Percentiles rank a stretch among this genome's conserved stretches.
These are phyloP conservation scores for Subacronicta megacephala DNA, from an alignment of 2,888 invertebrate genomes.

Conservation along the genomic window DNA sequence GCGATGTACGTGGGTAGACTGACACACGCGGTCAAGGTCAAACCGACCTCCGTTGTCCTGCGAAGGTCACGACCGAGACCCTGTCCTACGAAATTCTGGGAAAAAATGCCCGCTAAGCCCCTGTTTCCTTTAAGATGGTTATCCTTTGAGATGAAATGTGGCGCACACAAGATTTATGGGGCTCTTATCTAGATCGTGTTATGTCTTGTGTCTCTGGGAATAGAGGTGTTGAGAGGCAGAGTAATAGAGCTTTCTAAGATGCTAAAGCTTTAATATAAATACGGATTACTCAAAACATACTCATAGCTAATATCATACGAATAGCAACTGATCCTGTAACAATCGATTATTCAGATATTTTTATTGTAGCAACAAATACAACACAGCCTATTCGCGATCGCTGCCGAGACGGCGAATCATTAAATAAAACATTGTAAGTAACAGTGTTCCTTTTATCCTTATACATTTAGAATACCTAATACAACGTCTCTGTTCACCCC, in stretches of 20 bases:
- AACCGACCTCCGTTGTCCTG: constrained; percentile 52
- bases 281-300: too few relatives aligned
- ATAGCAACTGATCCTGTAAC: too few relatives aligned
- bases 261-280: neutral
- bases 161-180: constrained; percentile 27
- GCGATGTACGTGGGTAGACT: constrained; percentile 64
- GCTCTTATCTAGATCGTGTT: constrained; percentile 25
- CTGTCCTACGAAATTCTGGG: constrained; percentile 50
- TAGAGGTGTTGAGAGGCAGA: constrained; percentile 5
- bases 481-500: neutral
- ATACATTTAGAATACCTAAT: too few relatives aligned
- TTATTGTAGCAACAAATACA: too few relatives aligned
- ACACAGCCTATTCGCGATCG: neutral
- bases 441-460: too few relatives aligned
- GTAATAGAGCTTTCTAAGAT: constrained; percentile 11
- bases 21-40: constrained; percentile 67
- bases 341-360: too few relatives aligned
- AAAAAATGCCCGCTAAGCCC: constrained; percentile 30
- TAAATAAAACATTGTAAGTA: neutral
- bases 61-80: constrained; percentile 63
- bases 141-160: constrained; percentile 45
- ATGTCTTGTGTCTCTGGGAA: constrained; percentile 26
- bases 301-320: too few relatives aligned
- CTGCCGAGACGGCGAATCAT: neutral
- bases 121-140: constrained; percentile 42